Base-by-base conservation (phyloP, 2,888 invertebrate genomes). In the Stratiomys singularior region DNA sequence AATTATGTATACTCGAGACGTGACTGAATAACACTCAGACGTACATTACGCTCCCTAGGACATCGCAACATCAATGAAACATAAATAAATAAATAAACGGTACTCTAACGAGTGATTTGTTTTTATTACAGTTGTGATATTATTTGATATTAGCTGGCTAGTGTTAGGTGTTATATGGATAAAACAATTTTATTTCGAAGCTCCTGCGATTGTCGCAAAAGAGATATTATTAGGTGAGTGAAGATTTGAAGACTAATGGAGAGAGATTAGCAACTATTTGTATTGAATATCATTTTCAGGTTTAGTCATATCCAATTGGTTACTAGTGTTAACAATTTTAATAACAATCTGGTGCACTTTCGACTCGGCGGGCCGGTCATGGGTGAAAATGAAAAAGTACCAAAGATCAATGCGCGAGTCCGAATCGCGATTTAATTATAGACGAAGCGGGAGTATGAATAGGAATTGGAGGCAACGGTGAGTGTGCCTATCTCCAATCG, bases 371-470 rank as follows among this genome's bases (percentile, higher is more conserved):
- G 96, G 96, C 18, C 89, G 94, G 74, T 94, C 94, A 67, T 96
- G 95, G 95, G 94, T 96, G 28, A 95, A 95, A 88, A 94, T 95
- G 94, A 95, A 95, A 86, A 90, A 94, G 83, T 95, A 94, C 86
- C 94, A 95, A 86, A 90, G 94, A 80, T 94, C 94, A 81, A 91
- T 94, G 91, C 90, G 92, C 81, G 93, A 93, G 84, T 91, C 92
- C 25, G 93, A 93, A 85, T 92, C 92, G n/a, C 90, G 93, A 81
- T 91, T 92, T 82, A 92, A 93, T 84, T 93, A 93, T 84, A 92
- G 92, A 83, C 88, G 94, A 77, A 94, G 94, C 76, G 93, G 93
- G 67, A 94, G 93, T 84, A 89, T 91, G 83, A 92, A 93, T 82
- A 89, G 93, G 82, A 95, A 95, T 86, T 95, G 95, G 94, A 89